A percentile compares a stretch with the other conserved stretches of the same genome.
phyloP scores from a whole-genome alignment of 2,113 vertebrate genomes.

The Solenodon paradoxus region DNA sequence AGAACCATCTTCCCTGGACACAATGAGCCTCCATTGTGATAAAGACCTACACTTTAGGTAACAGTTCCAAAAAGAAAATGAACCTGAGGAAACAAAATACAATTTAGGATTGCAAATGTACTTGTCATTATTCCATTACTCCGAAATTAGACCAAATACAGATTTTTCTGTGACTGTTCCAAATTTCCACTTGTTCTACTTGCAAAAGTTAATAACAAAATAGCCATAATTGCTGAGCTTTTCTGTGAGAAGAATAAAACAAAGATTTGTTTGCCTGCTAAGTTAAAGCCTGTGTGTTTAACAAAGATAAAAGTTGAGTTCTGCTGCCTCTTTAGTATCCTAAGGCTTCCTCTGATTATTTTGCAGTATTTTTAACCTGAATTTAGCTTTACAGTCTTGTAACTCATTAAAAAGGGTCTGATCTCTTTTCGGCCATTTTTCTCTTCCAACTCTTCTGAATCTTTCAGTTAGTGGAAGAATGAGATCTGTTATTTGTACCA shows the following conservation, averaged over 20 bases:
- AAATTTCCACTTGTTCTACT: background rate
- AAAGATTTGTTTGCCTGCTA: background rate
- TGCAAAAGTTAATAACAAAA: background rate
- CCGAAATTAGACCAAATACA: background rate
- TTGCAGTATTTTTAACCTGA: background rate
- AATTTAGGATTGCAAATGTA: background rate
- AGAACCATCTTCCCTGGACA: background rate
- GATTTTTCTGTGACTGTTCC: background rate
- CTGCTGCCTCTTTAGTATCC: background rate
- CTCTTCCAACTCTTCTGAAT: background rate
- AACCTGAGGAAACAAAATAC: slow-evolving; percentile 42
- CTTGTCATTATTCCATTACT: slow-evolving; percentile 6
- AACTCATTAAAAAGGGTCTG: background rate
- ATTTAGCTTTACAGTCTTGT: background rate
- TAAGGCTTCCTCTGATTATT: background rate
- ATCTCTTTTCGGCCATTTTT: background rate
- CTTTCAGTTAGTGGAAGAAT: background rate
- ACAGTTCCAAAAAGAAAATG: slow-evolving; percentile 3
- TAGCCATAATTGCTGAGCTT: background rate
- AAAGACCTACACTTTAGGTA: background rate
- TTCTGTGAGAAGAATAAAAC: background rate
- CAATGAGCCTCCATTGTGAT: background rate
- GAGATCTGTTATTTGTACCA: background rate
- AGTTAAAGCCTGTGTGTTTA: background rate
- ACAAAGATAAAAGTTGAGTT: background rate